phyloP scores from a whole-genome alignment of 2,797 vertebrate genomes.

The Coilia nasus region DNA sequence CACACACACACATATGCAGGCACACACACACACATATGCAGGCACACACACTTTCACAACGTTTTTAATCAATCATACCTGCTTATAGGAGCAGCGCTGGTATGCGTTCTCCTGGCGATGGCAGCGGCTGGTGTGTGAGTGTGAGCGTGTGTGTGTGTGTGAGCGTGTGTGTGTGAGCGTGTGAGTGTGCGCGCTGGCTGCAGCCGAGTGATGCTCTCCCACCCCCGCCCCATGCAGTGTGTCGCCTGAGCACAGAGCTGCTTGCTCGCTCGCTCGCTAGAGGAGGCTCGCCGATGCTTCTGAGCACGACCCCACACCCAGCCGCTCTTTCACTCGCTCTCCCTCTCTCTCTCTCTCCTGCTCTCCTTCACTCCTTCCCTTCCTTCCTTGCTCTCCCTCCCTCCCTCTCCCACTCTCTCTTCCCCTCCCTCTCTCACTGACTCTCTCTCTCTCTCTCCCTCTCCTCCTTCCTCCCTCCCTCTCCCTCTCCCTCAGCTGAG shows the following conservation, averaged over 20 bases:
- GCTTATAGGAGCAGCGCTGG: not conserved
- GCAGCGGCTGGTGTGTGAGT: not conserved
- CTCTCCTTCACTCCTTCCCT: not conserved
- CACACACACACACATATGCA: constrained; percentile 32
- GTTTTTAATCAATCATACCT: not conserved
- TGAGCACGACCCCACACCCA: constrained; percentile 27
- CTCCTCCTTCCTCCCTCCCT: constrained; percentile 43
- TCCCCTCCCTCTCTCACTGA: not conserved
- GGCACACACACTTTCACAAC: constrained; percentile 12
- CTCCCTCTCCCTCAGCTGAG: constrained; percentile 48
- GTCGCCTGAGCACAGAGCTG: not conserved
- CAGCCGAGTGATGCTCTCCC: constrained; percentile 6
- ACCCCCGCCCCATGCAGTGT: not conserved
- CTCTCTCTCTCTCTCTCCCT: not conserved
- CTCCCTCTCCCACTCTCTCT: not conserved
- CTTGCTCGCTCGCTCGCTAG: not conserved
- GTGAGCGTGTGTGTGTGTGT: not conserved
- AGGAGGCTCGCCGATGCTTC: constrained; percentile 40
- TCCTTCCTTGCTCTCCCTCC: not conserved
- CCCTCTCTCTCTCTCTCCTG: not conserved
- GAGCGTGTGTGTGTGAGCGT: too few species aligned
- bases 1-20: constrained; percentile 14
- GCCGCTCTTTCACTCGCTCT: constrained; percentile 2
- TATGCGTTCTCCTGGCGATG: not conserved
- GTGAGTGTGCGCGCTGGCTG: not conserved